Evolutionary conservation across 92 coral and sea anemone genomes (phyloP).

Genomic region (Bergia puertoricense): DNA sequence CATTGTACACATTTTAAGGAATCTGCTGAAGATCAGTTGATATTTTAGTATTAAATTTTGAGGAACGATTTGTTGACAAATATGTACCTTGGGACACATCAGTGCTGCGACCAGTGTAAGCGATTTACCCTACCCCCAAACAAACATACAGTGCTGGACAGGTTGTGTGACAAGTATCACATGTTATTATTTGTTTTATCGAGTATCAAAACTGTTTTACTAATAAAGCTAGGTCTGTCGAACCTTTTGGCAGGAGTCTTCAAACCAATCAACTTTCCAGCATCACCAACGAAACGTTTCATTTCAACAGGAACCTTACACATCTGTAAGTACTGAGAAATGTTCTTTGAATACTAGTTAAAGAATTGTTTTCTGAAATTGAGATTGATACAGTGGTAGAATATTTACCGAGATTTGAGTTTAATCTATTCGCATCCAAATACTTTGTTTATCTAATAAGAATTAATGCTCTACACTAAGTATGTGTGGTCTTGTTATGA

Average conservation of each 20-base stretch:
- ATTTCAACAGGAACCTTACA: slow-evolving; percentile 2
- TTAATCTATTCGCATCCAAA: too few species aligned
- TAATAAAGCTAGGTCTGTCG: background rate
- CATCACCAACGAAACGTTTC: background rate
- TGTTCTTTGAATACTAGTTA: background rate
- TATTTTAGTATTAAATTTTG: too few species aligned
- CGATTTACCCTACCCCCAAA: too few species aligned
- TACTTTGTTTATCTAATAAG: too few species aligned
- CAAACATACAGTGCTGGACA: background rate
- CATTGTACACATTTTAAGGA: background rate
- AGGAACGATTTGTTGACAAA: too few species aligned
- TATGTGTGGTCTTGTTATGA: too few species aligned
- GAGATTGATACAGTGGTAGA: background rate
- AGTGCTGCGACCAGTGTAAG: too few species aligned
- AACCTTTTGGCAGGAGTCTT: background rate
- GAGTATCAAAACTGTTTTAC: background rate
- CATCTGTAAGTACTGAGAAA: slow-evolving; percentile 3
- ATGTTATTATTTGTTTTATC: background rate
- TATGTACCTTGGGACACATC: too few species aligned
- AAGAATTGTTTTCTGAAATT: too few species aligned
- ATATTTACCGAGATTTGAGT: too few species aligned
- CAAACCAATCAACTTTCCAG: slow-evolving; percentile 10
- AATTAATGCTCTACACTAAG: too few species aligned
- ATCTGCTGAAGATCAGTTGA: too few species aligned
- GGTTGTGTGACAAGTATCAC: background rate